A percentile compares a stretch with the other conserved stretches of the same genome.
These are phyloP conservation scores for Lithophane ornitopus DNA, from an alignment of 2,888 invertebrate species.

Conservation along the genomic window DNA sequence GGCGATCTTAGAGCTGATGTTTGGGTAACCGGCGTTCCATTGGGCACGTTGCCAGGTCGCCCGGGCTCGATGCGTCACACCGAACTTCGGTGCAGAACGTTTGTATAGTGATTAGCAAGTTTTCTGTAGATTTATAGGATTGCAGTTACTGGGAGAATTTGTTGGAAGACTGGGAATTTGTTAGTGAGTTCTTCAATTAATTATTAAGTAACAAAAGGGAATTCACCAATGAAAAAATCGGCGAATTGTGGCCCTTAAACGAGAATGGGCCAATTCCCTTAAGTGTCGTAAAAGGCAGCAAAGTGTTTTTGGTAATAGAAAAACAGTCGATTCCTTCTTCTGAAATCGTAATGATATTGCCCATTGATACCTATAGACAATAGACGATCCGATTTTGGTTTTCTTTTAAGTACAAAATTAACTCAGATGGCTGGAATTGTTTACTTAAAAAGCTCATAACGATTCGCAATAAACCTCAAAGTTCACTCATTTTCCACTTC, in stretches of 20 bases:
- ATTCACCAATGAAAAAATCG: neutral
- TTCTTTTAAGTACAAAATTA: neutral
- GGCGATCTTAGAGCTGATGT: constrained; percentile 72
- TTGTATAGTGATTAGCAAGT: constrained; percentile 52
- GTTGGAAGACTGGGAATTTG: constrained; percentile 15
- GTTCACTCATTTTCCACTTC: constrained; percentile 31
- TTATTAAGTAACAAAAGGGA: constrained; percentile 7
- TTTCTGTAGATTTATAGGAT: constrained; percentile 43
- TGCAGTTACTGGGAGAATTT: constrained; percentile 25
- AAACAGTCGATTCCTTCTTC: constrained; percentile 36
- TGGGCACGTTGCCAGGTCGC: constrained; percentile 76
- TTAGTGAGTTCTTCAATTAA: constrained; percentile 17
- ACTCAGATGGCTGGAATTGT: neutral
- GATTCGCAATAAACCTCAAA: constrained; percentile 5
- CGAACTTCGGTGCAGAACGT: constrained; percentile 52
- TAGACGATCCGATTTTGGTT: constrained; percentile 5
- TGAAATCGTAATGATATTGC: constrained; percentile 36
- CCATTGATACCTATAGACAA: neutral
- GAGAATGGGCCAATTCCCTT: constrained; percentile 35
- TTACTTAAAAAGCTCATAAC: neutral
- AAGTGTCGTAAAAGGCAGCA: constrained; percentile 38
- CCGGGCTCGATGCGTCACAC: constrained; percentile 44
- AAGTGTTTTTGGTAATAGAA: constrained; percentile 52
- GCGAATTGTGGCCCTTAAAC: constrained; percentile 8
- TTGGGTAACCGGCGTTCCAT: constrained; percentile 71